Conservation (phyloP, 2,797 vertebrate genomes). For the Chelmon rostratus region DNA sequence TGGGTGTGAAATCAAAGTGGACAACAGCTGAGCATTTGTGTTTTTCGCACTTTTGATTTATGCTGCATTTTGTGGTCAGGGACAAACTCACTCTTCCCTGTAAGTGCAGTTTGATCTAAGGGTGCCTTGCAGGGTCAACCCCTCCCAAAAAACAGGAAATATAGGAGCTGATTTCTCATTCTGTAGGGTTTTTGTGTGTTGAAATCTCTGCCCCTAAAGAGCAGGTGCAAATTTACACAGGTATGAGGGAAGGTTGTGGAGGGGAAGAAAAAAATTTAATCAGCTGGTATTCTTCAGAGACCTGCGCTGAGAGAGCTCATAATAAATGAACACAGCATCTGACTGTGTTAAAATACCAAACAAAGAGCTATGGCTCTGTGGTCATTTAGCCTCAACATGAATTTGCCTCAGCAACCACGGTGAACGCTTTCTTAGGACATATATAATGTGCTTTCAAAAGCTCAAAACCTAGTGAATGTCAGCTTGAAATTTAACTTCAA, state of each 20-base stretch:
- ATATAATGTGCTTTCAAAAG: neutral
- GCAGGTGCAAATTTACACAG: neutral
- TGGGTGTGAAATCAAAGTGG: neutral
- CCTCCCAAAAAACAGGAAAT: neutral
- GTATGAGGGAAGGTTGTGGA: neutral
- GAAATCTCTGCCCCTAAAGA: neutral
- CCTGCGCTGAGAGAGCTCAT: neutral
- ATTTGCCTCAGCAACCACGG: neutral
- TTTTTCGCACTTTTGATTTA: slow-evolving; percentile 2
- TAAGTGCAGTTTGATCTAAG: neutral
- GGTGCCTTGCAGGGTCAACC: neutral
- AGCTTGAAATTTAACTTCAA: neutral
- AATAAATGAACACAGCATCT: slow-evolving; percentile 39
- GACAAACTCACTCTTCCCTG: neutral
- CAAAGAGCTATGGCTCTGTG: slow-evolving; percentile 32
- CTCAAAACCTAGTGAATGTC: neutral
- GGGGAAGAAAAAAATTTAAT: slow-evolving; percentile 15
- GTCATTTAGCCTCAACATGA: slow-evolving; percentile 33
- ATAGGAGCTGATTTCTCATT: neutral
- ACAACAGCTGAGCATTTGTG: neutral
- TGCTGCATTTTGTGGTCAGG: neutral
- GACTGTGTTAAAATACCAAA: slow-evolving; percentile 19
- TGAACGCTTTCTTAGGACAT: neutral
- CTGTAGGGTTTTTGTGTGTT: neutral
- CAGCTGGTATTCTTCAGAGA: slow-evolving; percentile 20